Conservation (phyloP, 1,140 invertebrate species). For the Chymomyza costata region DNA sequence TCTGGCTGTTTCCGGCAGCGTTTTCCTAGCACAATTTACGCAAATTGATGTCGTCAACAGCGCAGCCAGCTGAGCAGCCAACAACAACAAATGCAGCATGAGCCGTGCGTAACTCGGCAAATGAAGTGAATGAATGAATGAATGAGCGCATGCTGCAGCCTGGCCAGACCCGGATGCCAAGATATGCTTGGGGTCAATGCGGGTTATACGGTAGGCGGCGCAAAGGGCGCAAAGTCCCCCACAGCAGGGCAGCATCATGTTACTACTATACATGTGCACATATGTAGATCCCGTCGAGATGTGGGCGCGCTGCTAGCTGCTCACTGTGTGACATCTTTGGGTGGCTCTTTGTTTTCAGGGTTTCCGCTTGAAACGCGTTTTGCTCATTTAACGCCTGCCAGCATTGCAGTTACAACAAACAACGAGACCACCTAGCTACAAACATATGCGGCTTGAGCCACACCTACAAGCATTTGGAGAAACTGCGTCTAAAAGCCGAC, state of each 20-base stretch:
- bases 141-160: slow-evolving; percentile 60
- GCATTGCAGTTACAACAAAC: neutral
- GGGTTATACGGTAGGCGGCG: slow-evolving; percentile 11
- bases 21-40: slow-evolving; percentile 72
- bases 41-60: slow-evolving; percentile 71
- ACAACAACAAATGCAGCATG: slow-evolving; percentile 3
- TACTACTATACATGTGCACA: no score
- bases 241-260: slow-evolving; percentile 5
- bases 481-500: no score
- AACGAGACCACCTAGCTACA: slow-evolving; percentile 9
- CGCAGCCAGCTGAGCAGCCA: slow-evolving; percentile 3
- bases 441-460: no score
- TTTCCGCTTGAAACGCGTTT: slow-evolving; percentile 34
- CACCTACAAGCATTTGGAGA: no score
- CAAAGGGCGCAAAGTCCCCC: neutral
- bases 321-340: slow-evolving; percentile 1
- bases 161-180: slow-evolving; percentile 52
- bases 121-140: slow-evolving; percentile 57
- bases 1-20: slow-evolving; percentile 70
- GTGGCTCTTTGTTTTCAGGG: neutral
- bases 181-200: slow-evolving; percentile 52
- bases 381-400: slow-evolving; percentile 31
- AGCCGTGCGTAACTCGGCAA: slow-evolving; percentile 67
- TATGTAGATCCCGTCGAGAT: no score
- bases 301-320: no score